Base-by-base conservation (phyloP, 2,888 invertebrate species). In the Yponomeuta evonymella region DNA sequence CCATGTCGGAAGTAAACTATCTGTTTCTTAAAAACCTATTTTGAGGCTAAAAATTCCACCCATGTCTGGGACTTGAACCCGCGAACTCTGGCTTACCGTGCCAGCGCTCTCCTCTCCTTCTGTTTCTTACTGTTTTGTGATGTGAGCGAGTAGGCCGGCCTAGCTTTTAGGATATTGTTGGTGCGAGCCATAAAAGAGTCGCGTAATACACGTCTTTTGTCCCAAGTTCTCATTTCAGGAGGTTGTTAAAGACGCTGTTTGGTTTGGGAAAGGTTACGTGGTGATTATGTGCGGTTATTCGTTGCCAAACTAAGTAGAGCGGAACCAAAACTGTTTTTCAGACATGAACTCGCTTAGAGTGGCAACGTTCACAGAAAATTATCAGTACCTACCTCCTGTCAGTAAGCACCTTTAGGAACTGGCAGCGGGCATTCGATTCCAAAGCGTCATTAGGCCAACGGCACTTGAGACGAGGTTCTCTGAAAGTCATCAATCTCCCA, bases 91-190 rank as follows among this genome's bases (percentile, higher is more conserved):
- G 23, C 23, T 23, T 23, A 23, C 23, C 23, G 23, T 23, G 23
- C 23, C 23, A 23, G 23, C 23, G 23, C 23, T 23, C 23, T 23
- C 23, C 23, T 23, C 23, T 23, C 23, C 23, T 58, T 58, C 51
- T 58, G 15, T 15, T 15, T 58, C 15, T 15, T 58, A 12, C 12
- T 58, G 15, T 58, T 58, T 58, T 58, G 15, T 15, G 12, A 15
- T 58, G 15, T 58, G 51, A 15, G 51, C 15, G 51, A 58, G 51
- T 58, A 58, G 15, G 73, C 77, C 75, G 75, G 75, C 23, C 15
- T 75, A 75, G 75, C 23, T 30, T 5, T 58, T 58, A 58, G 51
- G 51, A 12, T 48, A 67, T 58, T 69, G 69, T 69, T 29, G 58
- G 58, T 69, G 58, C 48, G 1, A 29, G 29, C 65, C 29, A 51